Evolutionary conservation across 2,888 invertebrate genomes (phyloP), one percentile per base, ranked within the genome.

Genomic region (Entomobrya proxima): DNA sequence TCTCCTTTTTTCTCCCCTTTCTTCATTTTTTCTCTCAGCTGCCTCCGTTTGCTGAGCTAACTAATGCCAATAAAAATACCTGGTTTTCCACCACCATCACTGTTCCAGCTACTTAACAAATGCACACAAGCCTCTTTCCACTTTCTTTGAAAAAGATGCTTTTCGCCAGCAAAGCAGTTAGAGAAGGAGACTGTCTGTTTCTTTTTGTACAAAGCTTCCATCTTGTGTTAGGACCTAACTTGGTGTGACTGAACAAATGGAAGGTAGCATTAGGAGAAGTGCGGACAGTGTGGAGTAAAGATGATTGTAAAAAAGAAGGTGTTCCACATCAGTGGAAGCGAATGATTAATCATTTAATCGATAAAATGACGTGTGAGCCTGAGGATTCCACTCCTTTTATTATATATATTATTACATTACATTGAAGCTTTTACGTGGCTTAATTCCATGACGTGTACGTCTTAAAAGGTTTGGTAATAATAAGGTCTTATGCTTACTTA

Each of bases 341-440:
- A 87, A 87, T 88, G 88, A 88, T 88, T 88, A 88, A 88, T 88
- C 88, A 87, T 88, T 88, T 88, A 88, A 88, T 88, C 88, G 87
- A 88, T 88, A 87, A 79, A 74, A 85, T 85, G 78, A 85, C 85
- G 85, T 85, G 85, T 79, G 78, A n/a, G n/a, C n/a, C n/a, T n/a
- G n/a, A 85, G 79, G 79, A 85, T 74, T 64, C 74, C 24, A 21
- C 58, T 69, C 69, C 77, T 37, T 24, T 44, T 77, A 35, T 55
- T 44, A 5, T 55, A 35, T 52, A 21, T 55, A 35, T 18, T 32
- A 30, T 30, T 74, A 15, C 27, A 24, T 44, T 15, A 27, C 69
- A 44, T 24, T 27, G 27, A 11, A 44, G 21, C 32, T 76, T 30
- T 30, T 64, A 30, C 32, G 1, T 30, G 30, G 13, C n/a, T 47